Conservation (phyloP, 2,113 vertebrate species). For the Hippocampus mohnikei region DNA sequence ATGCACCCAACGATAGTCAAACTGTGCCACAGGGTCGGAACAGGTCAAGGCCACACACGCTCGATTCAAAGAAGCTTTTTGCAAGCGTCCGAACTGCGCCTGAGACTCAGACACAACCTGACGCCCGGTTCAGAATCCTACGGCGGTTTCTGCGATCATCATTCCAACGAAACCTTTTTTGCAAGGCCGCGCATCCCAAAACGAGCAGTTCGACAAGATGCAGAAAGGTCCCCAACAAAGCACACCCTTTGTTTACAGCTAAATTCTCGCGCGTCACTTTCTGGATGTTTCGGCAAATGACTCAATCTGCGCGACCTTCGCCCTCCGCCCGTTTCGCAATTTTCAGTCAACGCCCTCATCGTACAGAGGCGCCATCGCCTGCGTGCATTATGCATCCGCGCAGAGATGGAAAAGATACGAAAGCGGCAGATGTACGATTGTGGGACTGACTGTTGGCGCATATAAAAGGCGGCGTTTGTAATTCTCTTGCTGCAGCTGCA, state of each 20-base stretch:
- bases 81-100: constrained; percentile 1
- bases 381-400: constrained; percentile 28
- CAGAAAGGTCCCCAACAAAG: constrained; percentile 57
- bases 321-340: constrained; percentile 60
- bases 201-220: constrained; percentile 43
- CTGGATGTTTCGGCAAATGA: constrained; percentile 67
- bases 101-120: constrained; percentile 13
- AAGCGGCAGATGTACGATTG: constrained; percentile 5
- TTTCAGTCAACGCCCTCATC: constrained; percentile 37
- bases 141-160: constrained; percentile 21
- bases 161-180: constrained; percentile 37
- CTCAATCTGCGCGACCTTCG: constrained; percentile 61
- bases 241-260: constrained; percentile 47
- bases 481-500: constrained; percentile 50
- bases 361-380: constrained; percentile 37
- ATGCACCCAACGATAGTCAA: neutral
- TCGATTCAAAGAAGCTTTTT: neutral
- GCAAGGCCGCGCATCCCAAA: constrained; percentile 32
- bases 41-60: neutral
- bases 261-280: constrained; percentile 70
- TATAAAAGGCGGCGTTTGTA: constrained; percentile 50
- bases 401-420: constrained; percentile 4
- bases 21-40: no score
- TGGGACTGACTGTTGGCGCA: constrained; percentile 15
- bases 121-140: constrained; percentile 20